Conservation (phyloP, 1,140 invertebrate genomes). For the Zaprionus inermis region DNA sequence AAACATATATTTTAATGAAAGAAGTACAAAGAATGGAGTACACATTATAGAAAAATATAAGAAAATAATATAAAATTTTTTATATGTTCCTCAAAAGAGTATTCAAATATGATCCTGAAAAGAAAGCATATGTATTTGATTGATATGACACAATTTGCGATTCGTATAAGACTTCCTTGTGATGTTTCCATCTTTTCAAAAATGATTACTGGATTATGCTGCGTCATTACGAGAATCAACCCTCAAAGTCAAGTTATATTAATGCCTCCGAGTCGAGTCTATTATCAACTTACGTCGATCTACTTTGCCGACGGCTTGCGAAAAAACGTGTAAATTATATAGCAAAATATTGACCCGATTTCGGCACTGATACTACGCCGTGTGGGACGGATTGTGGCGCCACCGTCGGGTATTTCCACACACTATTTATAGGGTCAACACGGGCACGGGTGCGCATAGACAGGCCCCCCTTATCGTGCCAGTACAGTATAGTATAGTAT, state of each 20-base stretch:
- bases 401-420: constrained; percentile 5
- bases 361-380: constrained; percentile 10
- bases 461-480: constrained; percentile 20
- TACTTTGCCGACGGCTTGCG: constrained; percentile 30
- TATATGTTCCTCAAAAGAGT: too few species aligned
- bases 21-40: too few species aligned
- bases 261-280: neutral
- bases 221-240: constrained; percentile 1
- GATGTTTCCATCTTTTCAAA: too few species aligned
- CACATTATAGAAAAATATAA: too few species aligned
- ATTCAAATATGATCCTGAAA: too few species aligned
- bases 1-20: too few species aligned
- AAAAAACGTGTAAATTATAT: constrained; percentile 32
- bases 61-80: too few species aligned
- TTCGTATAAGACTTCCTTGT: too few species aligned
- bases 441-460: neutral
- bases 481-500: neutral
- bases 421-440: constrained; percentile 8
- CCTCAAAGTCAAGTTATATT: constrained; percentile 9
- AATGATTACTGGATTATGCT: neutral
- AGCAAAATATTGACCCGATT: constrained; percentile 42
- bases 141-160: too few species aligned
- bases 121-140: too few species aligned
- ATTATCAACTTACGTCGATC: constrained; percentile 18
- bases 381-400: constrained; percentile 4